Evolutionary conservation across 2,113 vertebrate species (phyloP).

Genomic region (Nannobrachium achirus): DNA sequence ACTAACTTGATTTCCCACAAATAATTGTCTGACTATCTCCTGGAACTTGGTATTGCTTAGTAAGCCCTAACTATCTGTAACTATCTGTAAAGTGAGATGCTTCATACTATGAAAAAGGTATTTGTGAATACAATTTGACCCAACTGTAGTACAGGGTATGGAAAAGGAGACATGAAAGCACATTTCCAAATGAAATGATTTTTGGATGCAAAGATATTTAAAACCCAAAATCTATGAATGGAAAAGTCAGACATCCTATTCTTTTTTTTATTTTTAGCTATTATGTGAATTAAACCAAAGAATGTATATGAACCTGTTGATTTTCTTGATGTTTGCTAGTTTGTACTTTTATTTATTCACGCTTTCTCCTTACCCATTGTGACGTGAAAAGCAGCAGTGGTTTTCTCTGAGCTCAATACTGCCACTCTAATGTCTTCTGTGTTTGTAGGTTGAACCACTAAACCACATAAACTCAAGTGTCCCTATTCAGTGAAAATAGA

Average conservation of each 20-base stretch:
- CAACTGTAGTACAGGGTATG: neutral
- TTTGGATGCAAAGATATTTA: neutral
- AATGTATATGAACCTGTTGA: constrained; percentile 27
- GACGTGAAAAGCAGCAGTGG: constrained; percentile 3
- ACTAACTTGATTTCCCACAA: neutral
- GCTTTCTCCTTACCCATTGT: constrained; percentile 10
- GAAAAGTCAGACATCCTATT: neutral
- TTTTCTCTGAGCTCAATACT: constrained; percentile 1
- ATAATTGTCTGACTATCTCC: constrained; percentile 12
- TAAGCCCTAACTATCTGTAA: neutral
- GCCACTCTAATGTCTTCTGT: constrained; percentile 20
- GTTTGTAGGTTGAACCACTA: neutral
- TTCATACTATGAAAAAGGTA: neutral
- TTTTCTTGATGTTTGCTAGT: constrained; percentile 40
- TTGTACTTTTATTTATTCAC: constrained; percentile 56
- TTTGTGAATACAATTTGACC: neutral
- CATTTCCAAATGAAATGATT: neutral
- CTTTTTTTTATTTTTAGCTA: constrained; percentile 8
- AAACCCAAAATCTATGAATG: neutral
- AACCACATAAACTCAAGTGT: no score
- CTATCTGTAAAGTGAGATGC: neutral
- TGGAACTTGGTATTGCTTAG: neutral
- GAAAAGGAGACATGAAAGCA: neutral
- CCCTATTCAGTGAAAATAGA: no score
- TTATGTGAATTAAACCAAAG: constrained; percentile 36